These are phyloP conservation scores for Brachyistius frenatus DNA, from an alignment of 2,113 vertebrate species.

Conservation along the genomic window DNA sequence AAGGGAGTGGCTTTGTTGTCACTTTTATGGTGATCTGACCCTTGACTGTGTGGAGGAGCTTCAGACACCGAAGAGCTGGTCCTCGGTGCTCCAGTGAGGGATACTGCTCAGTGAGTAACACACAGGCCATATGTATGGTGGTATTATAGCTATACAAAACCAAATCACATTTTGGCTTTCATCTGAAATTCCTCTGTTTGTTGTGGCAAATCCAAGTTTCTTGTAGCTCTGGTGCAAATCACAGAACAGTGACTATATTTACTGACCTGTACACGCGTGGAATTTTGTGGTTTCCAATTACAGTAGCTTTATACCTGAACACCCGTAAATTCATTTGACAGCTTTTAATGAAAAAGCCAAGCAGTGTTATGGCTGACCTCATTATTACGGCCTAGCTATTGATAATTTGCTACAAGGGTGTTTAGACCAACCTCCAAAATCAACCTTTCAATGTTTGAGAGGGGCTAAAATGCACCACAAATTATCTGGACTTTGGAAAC, in stretches of 20 bases:
- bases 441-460: not conserved
- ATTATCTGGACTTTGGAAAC: not conserved
- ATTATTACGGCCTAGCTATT: too few species aligned
- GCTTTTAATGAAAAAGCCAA: not conserved
- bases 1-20: slow-evolving; percentile 73
- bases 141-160: not conserved
- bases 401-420: not conserved
- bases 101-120: not conserved
- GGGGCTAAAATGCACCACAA: not conserved
- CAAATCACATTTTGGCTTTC: too few species aligned
- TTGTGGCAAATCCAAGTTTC: too few species aligned
- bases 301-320: not conserved
- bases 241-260: too few species aligned
- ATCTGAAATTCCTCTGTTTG: too few species aligned
- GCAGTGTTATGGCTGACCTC: too few species aligned
- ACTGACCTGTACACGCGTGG: too few species aligned
- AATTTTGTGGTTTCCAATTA: not conserved
- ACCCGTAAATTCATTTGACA: not conserved
- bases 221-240: too few species aligned
- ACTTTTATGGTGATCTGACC: slow-evolving; percentile 52
- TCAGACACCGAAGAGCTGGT: slow-evolving; percentile 9
- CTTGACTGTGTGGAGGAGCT: slow-evolving; percentile 41
- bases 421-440: not conserved
- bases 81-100: not conserved
- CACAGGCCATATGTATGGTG: not conserved